Percentiles rank a stretch among this genome's conserved stretches.
Conservation (phyloP, 2,888 invertebrate species). For the Leucoma salicis region DNA sequence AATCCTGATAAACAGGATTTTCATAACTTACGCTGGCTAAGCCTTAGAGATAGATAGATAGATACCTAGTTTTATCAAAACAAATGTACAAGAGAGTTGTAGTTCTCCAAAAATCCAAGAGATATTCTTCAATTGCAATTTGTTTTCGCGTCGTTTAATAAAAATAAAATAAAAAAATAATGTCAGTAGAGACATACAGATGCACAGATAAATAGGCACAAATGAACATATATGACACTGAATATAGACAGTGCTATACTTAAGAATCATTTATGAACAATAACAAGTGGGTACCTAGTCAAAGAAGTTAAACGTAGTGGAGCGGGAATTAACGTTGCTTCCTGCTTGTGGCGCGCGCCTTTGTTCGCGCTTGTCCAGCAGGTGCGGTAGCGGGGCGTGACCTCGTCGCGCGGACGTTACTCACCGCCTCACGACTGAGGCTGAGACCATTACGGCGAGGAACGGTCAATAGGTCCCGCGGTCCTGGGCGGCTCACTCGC, state of each 20-base stretch:
- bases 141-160: no score
- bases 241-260: slow-evolving; percentile 2
- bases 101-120: no score
- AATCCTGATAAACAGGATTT: no score
- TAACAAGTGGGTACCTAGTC: slow-evolving; percentile 19
- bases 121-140: no score
- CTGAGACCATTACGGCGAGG: slow-evolving; percentile 28
- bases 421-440: slow-evolving; percentile 26
- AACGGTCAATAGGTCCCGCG: slow-evolving; percentile 32
- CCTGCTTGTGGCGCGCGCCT: slow-evolving; percentile 33
- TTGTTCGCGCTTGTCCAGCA: slow-evolving; percentile 23
- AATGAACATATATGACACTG: no score
- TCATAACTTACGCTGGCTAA: no score
- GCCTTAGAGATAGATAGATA: no score
- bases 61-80: no score
- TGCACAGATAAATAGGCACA: no score
- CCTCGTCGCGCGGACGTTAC: slow-evolving; percentile 30
- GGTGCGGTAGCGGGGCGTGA: slow-evolving; percentile 15
- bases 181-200: no score
- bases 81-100: no score
- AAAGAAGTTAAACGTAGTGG: slow-evolving; percentile 31
- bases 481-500: slow-evolving; percentile 16
- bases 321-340: slow-evolving; percentile 35
- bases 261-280: slow-evolving; percentile 26
- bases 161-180: no score